Evolutionary conservation across 2,888 invertebrate species (phyloP).

Genomic region (Eristalinus aeneus): DNA sequence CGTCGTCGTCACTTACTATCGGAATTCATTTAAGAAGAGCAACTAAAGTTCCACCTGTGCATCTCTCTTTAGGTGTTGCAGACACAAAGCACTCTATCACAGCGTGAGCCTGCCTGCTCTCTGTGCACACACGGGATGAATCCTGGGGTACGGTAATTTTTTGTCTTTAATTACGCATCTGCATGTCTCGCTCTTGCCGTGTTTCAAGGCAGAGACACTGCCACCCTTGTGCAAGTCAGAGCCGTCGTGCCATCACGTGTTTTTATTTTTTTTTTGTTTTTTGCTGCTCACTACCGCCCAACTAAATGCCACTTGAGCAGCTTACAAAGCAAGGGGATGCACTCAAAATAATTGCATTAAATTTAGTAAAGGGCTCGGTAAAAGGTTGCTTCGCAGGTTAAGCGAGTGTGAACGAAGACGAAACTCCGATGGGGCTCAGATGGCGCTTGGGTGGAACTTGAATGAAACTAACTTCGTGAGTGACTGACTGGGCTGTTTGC

Average conservation of each 20-base stretch:
- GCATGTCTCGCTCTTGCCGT: slow-evolving; percentile 28
- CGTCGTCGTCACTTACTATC: slow-evolving; percentile 31
- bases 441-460: background rate
- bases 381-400: slow-evolving; percentile 66
- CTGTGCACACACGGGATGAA: slow-evolving; percentile 15
- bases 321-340: slow-evolving; percentile 68
- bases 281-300: slow-evolving; percentile 42
- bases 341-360: slow-evolving; percentile 70
- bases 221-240: background rate
- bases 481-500: background rate
- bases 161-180: slow-evolving; percentile 64
- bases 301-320: slow-evolving; percentile 66
- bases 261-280: background rate
- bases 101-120: slow-evolving; percentile 27
- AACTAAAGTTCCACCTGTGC: slow-evolving; percentile 19
- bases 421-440: slow-evolving; percentile 5
- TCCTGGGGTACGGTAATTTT: slow-evolving; percentile 52
- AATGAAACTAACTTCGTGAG: background rate
- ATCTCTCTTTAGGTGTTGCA: slow-evolving; percentile 21
- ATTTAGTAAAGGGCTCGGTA: slow-evolving; percentile 66
- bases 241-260: background rate
- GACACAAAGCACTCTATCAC: slow-evolving; percentile 49
- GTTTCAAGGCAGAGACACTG: background rate
- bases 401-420: slow-evolving; percentile 65
- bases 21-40: slow-evolving; percentile 44